Base-by-base conservation (phyloP, 2,113 vertebrate species). In the Cheirogaleus medius region DNA sequence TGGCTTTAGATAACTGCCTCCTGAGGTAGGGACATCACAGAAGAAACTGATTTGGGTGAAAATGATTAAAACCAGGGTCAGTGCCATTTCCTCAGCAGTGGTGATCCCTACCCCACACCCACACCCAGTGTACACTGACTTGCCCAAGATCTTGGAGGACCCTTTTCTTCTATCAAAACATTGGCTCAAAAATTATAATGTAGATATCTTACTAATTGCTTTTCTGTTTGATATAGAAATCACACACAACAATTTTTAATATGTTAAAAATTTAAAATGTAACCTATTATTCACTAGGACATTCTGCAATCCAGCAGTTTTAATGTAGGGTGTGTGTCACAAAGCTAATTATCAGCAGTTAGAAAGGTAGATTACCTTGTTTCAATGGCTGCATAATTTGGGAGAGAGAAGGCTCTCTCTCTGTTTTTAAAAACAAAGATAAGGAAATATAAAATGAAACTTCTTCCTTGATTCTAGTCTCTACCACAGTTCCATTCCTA, bases 161-260 rank as follows among this genome's bases (percentile, higher is more conserved):
- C 49, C 15, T 68, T 96, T 73, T 25, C 37, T 90, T 76, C 21
- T 82, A 3, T 80, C 15, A 52, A 58, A 66, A 90, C 20, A n/a
- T 64, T 64, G 8, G 29, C 17, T 93, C 29, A 84, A 56, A 74
- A 73, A 14, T 78, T 49, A 39, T 10, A 68, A 82, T 37, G 23
- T n/a, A 76, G 15, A 3, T 95, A n/a, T 39, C 29, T 69, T 83
- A 71, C 44, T 56, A 52, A 58, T 60, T 77, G 15, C 47, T 78
- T 80, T 64, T 95, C 73, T 58, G 5, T 96, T 80, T 76, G 56
- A 91, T 17, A 68, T 39, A 76, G 44, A 94, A 81, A 47, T 88
- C 14, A 23, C 49, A 39, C 5, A 32, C 37, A 71, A 37, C 54
- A 20, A 66, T 81, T 89, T 96, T 92, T 37, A 54, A 73, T n/a